These are phyloP conservation scores for Diaperis boleti DNA, from an alignment of 2,888 invertebrate genomes.

Conservation along the genomic window DNA sequence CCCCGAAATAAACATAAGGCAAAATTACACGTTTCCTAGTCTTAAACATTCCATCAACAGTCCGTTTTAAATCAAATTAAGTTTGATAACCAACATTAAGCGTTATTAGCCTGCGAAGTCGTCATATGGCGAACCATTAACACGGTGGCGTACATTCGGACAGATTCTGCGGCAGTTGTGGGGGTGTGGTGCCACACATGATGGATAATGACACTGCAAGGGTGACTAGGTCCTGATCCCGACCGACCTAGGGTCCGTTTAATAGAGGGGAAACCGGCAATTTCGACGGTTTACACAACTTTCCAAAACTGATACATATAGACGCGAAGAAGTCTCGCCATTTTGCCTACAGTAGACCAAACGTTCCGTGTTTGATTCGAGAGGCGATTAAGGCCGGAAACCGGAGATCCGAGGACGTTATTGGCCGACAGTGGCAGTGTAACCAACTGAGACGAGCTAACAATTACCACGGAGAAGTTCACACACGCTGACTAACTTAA, in stretches of 20 bases:
- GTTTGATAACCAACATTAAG: constrained; percentile 51
- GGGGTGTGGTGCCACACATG: constrained; percentile 60
- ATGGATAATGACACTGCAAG: constrained; percentile 56
- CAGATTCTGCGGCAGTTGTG: constrained; percentile 58
- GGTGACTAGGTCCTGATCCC: constrained; percentile 52
- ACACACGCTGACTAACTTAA: constrained; percentile 51
- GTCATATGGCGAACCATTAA: constrained; percentile 52
- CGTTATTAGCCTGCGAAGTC: constrained; percentile 49
- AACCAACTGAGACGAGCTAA: constrained; percentile 47
- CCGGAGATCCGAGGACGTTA: constrained; percentile 9
- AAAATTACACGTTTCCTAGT: too few species aligned
- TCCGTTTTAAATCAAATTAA: constrained; percentile 46
- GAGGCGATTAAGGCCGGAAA: constrained; percentile 10
- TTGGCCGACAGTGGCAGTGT: constrained; percentile 37
- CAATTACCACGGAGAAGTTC: constrained; percentile 52
- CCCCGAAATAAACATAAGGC: too few species aligned
- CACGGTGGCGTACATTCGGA: constrained; percentile 29
- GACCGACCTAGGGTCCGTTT: constrained; percentile 51
- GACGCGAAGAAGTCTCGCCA: constrained; percentile 7
- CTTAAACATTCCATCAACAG: too few species aligned
- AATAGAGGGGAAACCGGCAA: constrained; percentile 40
- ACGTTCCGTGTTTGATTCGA: constrained; percentile 12
- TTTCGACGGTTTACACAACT: constrained; percentile 11
- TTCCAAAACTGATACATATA: constrained; percentile 19
- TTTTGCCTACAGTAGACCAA: constrained; percentile 23